Evolutionary conservation across 1,140 invertebrate species (phyloP), one percentile per base, ranked within the genome.

Genomic region (Drosophila ironensis): DNA sequence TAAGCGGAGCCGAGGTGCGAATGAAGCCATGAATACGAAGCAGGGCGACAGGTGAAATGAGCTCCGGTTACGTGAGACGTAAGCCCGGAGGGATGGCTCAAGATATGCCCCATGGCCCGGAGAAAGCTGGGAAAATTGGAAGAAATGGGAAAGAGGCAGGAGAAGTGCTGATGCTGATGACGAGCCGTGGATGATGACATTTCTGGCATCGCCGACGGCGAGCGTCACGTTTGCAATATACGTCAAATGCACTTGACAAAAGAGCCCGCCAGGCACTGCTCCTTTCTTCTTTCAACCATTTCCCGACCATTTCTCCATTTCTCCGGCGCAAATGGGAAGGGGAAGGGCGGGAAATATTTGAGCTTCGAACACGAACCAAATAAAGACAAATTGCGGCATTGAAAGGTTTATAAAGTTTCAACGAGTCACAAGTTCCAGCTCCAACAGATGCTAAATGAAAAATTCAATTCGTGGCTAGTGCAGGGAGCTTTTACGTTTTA

Each of bases 361-460:
- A 81, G 72, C 74, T 71, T 67, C 61, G 67, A 77, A 86, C 86
- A 88, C 86, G 86, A 86, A 88, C 69, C 80, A 88, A 88, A 88
- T 88, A 88, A 88, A 88, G 86, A 88, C 86, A 88, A 88, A 88
- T 88, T 88, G 80, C 72, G 71, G 63, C 63, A 87, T 80, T 86
- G 75, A 86, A 81, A 80, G 82, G 72, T 84, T 87, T 88, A 84
- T 77, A 84, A 87, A 61, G 68, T 56, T 76, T 66, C 47, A 56
- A 67, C 73, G 51, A 48, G 41, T 33, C 40, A 64, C 73, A 30
- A 48, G 46, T 33, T 41, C 37, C 19, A 52, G 44, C 38, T 54
- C 12, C 33, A 72, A 47, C 53, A 40, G 44, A 72, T 66, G 57
- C 53, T 50, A 72, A 72, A 72, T 72, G 69, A 72, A 77, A 75